A percentile compares a stretch with the other conserved stretches of the same genome.
Evolutionary conservation across 92 coral and sea anemone genomes (phyloP).

Genomic region (Epizoanthus scotinus): DNA sequence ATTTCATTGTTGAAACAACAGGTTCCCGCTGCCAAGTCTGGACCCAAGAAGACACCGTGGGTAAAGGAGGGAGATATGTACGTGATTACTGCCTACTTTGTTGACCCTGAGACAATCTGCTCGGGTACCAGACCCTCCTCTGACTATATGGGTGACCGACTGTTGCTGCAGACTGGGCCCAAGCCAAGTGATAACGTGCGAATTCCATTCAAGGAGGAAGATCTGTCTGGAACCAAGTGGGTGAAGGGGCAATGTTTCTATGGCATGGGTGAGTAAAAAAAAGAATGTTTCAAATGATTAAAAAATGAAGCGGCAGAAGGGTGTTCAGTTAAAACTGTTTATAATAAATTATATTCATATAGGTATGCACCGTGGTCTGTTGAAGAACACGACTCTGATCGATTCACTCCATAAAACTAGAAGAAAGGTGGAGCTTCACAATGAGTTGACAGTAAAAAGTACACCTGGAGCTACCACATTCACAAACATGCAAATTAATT

Average conservation of each 20-base stretch:
- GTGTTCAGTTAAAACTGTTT: no score
- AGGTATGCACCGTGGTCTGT: no score
- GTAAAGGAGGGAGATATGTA: conserved; percentile 72
- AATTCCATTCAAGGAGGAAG: conserved; percentile 82
- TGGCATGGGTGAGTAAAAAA: conserved; percentile 68
- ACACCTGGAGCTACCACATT: no score
- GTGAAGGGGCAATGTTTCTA: conserved; percentile 82
- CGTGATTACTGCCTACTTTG: conserved; percentile 93
- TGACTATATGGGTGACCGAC: conserved; percentile 74
- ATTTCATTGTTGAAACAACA: conserved; percentile 7
- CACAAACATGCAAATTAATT: no score
- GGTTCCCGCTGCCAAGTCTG: conserved; percentile 63
- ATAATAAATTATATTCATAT: no score
- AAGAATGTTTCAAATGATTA: no score
- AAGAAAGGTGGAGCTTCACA: no score
- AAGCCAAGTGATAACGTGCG: conserved; percentile 25
- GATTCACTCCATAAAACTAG: no score
- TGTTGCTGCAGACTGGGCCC: conserved; percentile 75
- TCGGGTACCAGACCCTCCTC: conserved; percentile 63
- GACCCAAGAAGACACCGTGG: conserved; percentile 59
- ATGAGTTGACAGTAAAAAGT: no score
- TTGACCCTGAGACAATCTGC: conserved; percentile 77
- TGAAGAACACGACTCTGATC: no score
- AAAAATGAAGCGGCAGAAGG: no score
- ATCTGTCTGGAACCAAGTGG: conserved; percentile 71